Percentiles rank a stretch among this genome's conserved stretches.
Evolutionary conservation across 1,140 invertebrate genomes (phyloP).

Genomic region (Aphelenchoides fujianensis): DNA sequence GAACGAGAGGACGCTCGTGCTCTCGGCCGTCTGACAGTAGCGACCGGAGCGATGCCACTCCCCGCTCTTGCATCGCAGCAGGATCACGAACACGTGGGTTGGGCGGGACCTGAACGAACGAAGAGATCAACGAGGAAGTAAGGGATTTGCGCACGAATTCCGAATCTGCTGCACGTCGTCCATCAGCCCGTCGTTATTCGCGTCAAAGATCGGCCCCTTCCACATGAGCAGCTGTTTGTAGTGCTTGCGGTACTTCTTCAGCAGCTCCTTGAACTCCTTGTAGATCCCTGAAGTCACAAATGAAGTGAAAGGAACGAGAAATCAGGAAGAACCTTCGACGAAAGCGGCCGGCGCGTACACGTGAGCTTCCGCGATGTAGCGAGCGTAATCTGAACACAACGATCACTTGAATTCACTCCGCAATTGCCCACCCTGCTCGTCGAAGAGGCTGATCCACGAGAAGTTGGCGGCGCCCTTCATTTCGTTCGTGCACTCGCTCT

Average conservation of each 20-base stretch:
- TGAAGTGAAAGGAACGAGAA: background rate
- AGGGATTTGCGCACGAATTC: conserved; percentile 17
- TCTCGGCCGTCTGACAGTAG: conserved; percentile 27
- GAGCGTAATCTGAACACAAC: conserved; percentile 36
- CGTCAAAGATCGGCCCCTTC: conserved; percentile 18
- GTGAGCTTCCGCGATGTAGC: conserved; percentile 36
- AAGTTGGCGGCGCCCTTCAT: conserved; percentile 18
- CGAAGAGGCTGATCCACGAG: conserved; percentile 38
- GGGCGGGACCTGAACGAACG: conserved; percentile 14
- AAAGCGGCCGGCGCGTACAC: conserved; percentile 36
- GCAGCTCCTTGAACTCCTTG: conserved; percentile 26
- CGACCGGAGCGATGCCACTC: conserved; percentile 23
- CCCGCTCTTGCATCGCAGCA: conserved; percentile 31
- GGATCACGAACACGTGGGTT: conserved; percentile 35
- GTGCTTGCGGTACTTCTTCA: conserved; percentile 22
- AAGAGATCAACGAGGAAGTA: too few species aligned
- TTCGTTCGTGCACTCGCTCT: conserved; percentile 8
- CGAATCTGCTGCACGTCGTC: conserved; percentile 21
- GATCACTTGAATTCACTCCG: background rate
- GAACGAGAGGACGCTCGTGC: conserved; percentile 22
- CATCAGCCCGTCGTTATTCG: conserved; percentile 25
- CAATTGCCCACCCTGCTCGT: conserved; percentile 30
- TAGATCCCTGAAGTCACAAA: conserved; percentile 14
- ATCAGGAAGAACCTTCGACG: background rate
- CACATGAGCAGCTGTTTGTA: conserved; percentile 34